Evolutionary conservation across 2,888 invertebrate species (phyloP).

Genomic region (Aromia moschata): DNA sequence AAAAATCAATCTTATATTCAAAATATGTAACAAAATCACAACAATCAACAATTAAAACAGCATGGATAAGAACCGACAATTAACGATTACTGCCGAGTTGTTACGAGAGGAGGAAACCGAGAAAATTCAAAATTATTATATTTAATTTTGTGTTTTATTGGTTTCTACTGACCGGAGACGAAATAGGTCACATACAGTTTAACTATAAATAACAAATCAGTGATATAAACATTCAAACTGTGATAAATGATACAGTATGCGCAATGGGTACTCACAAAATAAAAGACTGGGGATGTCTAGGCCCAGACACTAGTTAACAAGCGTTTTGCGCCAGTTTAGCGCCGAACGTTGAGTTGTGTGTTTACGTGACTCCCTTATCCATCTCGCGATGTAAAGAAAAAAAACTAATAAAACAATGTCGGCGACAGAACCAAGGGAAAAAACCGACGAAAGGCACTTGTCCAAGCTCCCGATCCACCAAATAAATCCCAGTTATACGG

Average conservation of each 20-base stretch:
- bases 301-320: neutral
- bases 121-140: too few species aligned
- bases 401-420: slow-evolving; percentile 37
- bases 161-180: neutral
- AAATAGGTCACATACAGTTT: neutral
- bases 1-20: too few species aligned
- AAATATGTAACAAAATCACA: too few species aligned
- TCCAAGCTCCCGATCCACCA: slow-evolving; percentile 43
- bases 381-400: slow-evolving; percentile 29
- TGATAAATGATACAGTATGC: neutral
- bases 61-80: too few species aligned
- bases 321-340: slow-evolving; percentile 29
- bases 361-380: slow-evolving; percentile 13
- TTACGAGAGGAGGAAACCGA: neutral
- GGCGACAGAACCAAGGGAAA: slow-evolving; percentile 37
- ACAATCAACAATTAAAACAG: too few species aligned
- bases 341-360: slow-evolving; percentile 14
- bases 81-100: neutral
- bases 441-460: slow-evolving; percentile 27
- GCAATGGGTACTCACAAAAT: too few species aligned
- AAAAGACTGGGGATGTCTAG: neutral
- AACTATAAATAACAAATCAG: neutral
- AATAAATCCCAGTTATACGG: slow-evolving; percentile 59
- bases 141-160: too few species aligned
- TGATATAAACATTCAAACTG: neutral